Base-by-base conservation (phyloP, 2,113 vertebrate genomes). In the Brachyhypopomus occidentalis region DNA sequence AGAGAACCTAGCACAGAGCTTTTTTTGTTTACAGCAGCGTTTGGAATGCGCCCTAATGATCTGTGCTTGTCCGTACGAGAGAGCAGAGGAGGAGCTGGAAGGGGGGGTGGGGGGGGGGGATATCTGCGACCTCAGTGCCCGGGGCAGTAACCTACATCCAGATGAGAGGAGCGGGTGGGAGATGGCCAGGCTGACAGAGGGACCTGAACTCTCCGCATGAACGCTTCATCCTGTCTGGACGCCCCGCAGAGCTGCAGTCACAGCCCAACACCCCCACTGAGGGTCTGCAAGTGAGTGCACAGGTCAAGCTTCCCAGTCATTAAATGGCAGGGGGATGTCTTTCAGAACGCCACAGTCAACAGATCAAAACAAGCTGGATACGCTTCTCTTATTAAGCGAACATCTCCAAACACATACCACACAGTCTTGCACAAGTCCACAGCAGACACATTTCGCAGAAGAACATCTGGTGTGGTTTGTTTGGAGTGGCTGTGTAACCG, bases 81-180 rank as follows among this genome's bases (percentile, higher is more conserved):
- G 27, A 62, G 23, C 45, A 52, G 36, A 17, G 45, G 64, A 64
- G 79, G 70, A 59, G 69, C 20, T 79, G 30, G 34, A 73, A 66
- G 66, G 78, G 22, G 52, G 6, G 45, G 45, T 2, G 41, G 2
- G n/a, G n/a, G n/a, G n/a, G n/a, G n/a, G n/a, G n/a, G n/a, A n/a
- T n/a, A n/a, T n/a, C n/a, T 11, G n/a, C 73, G 77, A 86, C 85
- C 69, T 62, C 77, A 70, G 34, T 55, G 36, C 55, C 23, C 83
- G 27, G 67, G 66, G 56, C 48, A 45, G 64, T 82, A 79, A 85
- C 72, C 80, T 66, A 82, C 79, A 85, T 78, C 79, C 75, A 82
- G 62, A 75, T 25, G 30, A 81, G 67, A 69, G 63, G 25, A 30
- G 56, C 52, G 58, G 66, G 56, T 23, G 77, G 72, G 77, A 75